phyloP scores from a whole-genome alignment of 2,888 invertebrate species.

The Orgyia antiqua region DNA sequence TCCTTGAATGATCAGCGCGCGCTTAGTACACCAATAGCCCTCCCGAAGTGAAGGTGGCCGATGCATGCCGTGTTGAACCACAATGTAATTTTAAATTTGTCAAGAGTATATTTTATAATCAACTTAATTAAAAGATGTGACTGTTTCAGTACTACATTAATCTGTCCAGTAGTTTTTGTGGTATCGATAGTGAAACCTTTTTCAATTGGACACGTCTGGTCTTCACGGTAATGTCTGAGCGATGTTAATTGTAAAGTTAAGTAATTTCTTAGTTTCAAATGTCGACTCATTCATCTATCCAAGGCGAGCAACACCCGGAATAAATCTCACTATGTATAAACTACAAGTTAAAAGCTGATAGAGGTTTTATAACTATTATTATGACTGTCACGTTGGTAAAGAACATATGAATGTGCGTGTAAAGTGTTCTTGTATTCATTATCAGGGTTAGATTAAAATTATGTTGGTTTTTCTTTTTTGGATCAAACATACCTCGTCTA shows the following conservation, averaged over 20 bases:
- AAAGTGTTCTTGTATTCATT: too few species aligned
- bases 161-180: neutral
- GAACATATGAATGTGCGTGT: too few species aligned
- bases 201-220: conserved; percentile 14
- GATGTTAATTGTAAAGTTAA: conserved; percentile 33
- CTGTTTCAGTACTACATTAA: neutral
- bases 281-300: conserved; percentile 30
- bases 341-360: conserved; percentile 4
- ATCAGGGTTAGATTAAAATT: too few species aligned
- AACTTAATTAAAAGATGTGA: neutral
- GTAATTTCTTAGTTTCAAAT: conserved; percentile 32
- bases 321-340: conserved; percentile 9
- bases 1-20: too few species aligned
- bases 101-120: too few species aligned
- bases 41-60: too few species aligned
- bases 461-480: too few species aligned
- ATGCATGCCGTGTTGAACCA: too few species aligned
- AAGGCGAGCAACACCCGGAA: conserved; percentile 32
- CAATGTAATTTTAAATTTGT: too few species aligned
- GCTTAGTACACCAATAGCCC: too few species aligned
- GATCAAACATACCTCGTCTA: too few species aligned
- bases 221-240: conserved; percentile 21
- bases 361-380: conserved; percentile 8
- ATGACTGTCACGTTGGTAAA: too few species aligned
- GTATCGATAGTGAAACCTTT: conserved; percentile 18